phyloP scores from a whole-genome alignment of 2,888 invertebrate genomes.

The Calliopum simillimum region DNA sequence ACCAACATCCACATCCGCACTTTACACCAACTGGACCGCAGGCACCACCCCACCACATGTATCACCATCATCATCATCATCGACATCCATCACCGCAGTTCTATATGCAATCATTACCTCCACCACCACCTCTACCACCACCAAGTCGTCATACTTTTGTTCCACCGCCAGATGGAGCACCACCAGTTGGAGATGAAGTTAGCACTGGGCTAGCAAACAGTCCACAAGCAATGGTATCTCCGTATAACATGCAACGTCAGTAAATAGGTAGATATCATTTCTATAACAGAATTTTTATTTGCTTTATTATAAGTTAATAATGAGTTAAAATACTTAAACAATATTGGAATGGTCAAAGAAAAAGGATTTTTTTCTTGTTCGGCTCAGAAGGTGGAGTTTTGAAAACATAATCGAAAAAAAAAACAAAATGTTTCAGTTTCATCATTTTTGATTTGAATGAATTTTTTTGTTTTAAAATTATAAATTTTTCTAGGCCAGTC shows the following conservation, averaged over 20 bases:
- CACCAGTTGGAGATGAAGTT: slow-evolving; percentile 11
- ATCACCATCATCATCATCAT: slow-evolving; percentile 20
- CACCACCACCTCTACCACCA: slow-evolving; percentile 35
- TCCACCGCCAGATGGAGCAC: slow-evolving; percentile 24
- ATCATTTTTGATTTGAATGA: too few species aligned
- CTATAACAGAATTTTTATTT: too few species aligned
- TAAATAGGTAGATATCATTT: slow-evolving; percentile 27
- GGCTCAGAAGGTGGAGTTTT: too few species aligned
- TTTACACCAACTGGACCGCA: slow-evolving; percentile 28
- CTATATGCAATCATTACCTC: slow-evolving; percentile 41
- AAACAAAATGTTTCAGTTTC: too few species aligned
- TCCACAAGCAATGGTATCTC: slow-evolving; percentile 51
- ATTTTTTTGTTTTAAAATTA: too few species aligned
- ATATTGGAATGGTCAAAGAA: too few species aligned
- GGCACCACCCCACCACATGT: slow-evolving; percentile 35
- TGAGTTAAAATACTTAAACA: too few species aligned
- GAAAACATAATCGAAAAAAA: too few species aligned
- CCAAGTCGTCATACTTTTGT: slow-evolving; percentile 28
- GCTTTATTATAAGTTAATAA: too few species aligned
- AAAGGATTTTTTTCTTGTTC: too few species aligned
- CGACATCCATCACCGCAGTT: slow-evolving; percentile 30
- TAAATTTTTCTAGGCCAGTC: too few species aligned
- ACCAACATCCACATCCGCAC: slow-evolving; percentile 24
- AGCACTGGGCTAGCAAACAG: slow-evolving; percentile 32
- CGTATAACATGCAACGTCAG: slow-evolving; percentile 51